phyloP scores from a whole-genome alignment of 1,140 invertebrate genomes.

The Cotesia chilonis region DNA sequence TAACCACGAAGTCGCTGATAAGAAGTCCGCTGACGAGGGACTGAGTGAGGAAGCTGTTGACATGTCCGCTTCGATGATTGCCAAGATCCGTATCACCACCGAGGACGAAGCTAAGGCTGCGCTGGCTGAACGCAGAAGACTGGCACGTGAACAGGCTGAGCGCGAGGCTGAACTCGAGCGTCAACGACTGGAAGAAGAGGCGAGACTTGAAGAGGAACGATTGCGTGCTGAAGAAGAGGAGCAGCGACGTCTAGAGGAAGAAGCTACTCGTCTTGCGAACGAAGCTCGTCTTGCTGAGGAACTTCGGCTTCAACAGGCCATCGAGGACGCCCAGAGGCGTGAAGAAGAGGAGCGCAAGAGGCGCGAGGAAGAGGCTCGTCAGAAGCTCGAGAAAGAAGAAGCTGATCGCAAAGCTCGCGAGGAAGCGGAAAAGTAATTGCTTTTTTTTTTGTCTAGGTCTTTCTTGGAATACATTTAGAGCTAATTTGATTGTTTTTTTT shows the following conservation, averaged over 20 bases:
- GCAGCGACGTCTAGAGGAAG: slow-evolving; percentile 79
- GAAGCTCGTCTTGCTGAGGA: slow-evolving; percentile 78
- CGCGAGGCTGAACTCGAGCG: slow-evolving; percentile 84
- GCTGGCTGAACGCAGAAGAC: slow-evolving; percentile 81
- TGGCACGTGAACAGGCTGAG: slow-evolving; percentile 87
- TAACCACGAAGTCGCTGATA: slow-evolving; percentile 31
- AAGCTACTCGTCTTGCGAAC: slow-evolving; percentile 74
- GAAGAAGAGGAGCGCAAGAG: slow-evolving; percentile 74
- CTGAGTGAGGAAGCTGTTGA: slow-evolving; percentile 55
- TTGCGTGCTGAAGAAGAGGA: slow-evolving; percentile 83
- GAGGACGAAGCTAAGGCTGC: slow-evolving; percentile 91
- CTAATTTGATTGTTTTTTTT: slow-evolving; percentile 6
- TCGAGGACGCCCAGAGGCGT: slow-evolving; percentile 70
- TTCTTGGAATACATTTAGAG: background rate
- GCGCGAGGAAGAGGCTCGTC: slow-evolving; percentile 74
- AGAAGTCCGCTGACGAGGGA: slow-evolving; percentile 48
- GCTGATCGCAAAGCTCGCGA: slow-evolving; percentile 78
- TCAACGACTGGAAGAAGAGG: slow-evolving; percentile 77
- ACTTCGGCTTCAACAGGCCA: slow-evolving; percentile 76
- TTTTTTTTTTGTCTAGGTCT: slow-evolving; percentile 24
- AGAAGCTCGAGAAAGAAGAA: slow-evolving; percentile 80
- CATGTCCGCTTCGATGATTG: slow-evolving; percentile 75
- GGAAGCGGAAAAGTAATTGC: slow-evolving; percentile 74
- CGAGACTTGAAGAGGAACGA: slow-evolving; percentile 77
- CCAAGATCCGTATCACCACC: slow-evolving; percentile 79